Base-by-base conservation (phyloP, 2,113 vertebrate genomes). In the Labeo catla region DNA sequence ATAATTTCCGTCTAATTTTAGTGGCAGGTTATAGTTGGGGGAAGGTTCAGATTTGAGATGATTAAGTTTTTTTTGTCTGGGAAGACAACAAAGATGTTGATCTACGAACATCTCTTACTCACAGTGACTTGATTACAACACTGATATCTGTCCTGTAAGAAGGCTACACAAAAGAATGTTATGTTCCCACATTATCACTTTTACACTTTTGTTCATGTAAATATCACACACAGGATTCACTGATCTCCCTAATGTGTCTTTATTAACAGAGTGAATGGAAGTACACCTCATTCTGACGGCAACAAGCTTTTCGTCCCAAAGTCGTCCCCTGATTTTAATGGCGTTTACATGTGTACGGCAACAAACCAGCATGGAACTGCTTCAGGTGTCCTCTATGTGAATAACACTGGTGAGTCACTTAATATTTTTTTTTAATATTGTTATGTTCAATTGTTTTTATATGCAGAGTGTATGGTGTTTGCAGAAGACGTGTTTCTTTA, bases 251-350 rank as follows among this genome's bases (percentile, higher is more conserved):
- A 11, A 4, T 8, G 72, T 74, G 43, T 74, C 72, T 47, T 74
- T 7, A 23, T 49, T 74, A 12, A 47, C 72, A 80, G 77, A 80
- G 1, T 61, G 77, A 80, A 61, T 45, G 77, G 52, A 45, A n/a
- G 28, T 45, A 61, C 36, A 61, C 54, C 36, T 8, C 36, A 4
- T 80, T 80, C 36, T 80, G 36, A 61, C 4, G 16, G 54, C 11
- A 61, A 61, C 11, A 79, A 39, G 21, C 54, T 79, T n/a, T 43
- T 43, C 19, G 3, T 79, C 52, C 34, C 76, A 61, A 61, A 59
- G n/a, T 57, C 34, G 0, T 57, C 76, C 10, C 4, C 52, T 43
- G 54, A 59, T 79, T 13, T 12, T 0, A 79, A 43, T 79, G 76
- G 76, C 13, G 34, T 79, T 2, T 79, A 79, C 34, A 59, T 59